Evolutionary conservation across 1,140 invertebrate species (phyloP).

Genomic region (Riptortus pedestris): DNA sequence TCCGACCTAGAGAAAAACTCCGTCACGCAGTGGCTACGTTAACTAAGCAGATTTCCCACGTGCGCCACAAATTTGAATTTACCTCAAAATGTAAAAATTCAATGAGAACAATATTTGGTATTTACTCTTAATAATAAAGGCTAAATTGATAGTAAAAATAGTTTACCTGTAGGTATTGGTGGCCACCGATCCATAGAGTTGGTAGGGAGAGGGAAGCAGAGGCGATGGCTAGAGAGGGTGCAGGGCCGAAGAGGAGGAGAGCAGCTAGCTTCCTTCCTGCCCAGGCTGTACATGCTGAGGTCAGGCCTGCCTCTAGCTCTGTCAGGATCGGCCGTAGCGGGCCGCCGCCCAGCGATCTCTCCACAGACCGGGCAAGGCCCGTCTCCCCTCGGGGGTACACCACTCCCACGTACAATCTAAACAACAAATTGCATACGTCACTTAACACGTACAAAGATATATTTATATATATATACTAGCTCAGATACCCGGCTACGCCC

Average conservation of each 20-base stretch:
- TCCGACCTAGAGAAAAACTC: no score
- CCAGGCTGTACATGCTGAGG: not conserved
- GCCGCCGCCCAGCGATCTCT: not conserved
- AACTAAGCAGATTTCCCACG: no score
- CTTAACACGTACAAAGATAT: no score
- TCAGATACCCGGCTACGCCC: no score
- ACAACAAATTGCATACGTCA: no score
- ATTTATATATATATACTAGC: no score
- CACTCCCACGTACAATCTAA: slow-evolving; percentile 1
- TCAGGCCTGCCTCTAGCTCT: not conserved
- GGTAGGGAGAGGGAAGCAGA: not conserved
- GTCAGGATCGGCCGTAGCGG: not conserved
- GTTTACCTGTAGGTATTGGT: slow-evolving; percentile 2
- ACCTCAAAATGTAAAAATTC: no score
- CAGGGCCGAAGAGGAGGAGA: not conserved
- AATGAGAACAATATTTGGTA: no score
- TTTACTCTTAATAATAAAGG: no score
- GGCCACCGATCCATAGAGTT: slow-evolving; percentile 2
- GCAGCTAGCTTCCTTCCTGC: not conserved
- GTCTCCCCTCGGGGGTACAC: not conserved
- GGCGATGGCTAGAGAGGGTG: not conserved
- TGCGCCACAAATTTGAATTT: no score
- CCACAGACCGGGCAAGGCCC: not conserved
- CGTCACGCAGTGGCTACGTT: no score
- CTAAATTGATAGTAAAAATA: no score